Conservation (phyloP, 1,140 invertebrate genomes). For the Euura saliciscinereae region DNA sequence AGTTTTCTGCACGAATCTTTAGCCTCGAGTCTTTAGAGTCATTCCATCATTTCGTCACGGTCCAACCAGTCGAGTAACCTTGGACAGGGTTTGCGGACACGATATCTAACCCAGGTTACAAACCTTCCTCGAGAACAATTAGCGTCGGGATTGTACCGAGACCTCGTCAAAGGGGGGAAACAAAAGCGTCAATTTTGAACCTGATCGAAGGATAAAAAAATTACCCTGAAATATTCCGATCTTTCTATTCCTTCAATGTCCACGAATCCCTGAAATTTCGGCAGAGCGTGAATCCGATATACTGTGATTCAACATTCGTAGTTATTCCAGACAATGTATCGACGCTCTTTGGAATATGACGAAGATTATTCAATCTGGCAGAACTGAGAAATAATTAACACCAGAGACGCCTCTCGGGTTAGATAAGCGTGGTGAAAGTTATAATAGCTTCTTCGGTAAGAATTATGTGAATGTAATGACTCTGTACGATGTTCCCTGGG, state of each 20-base stretch:
- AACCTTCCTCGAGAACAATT: neutral
- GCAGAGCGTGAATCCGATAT: no score
- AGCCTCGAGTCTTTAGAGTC: conserved; percentile 2
- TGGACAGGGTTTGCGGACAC: neutral
- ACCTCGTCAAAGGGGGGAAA: neutral
- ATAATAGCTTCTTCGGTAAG: conserved; percentile 13
- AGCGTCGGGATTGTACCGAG: neutral
- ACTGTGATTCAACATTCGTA: no score
- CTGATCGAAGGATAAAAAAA: no score
- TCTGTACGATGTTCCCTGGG: neutral
- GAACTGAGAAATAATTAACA: conserved; percentile 31
- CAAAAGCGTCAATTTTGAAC: neutral
- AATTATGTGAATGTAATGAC: neutral
- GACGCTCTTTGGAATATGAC: neutral
- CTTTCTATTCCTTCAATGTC: no score
- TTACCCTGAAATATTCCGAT: no score
- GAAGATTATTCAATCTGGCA: conserved; percentile 28
- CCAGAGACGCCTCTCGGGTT: conserved; percentile 22
- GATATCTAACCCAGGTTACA: neutral
- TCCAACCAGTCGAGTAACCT: neutral
- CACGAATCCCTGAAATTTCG: neutral
- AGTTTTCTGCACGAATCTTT: neutral
- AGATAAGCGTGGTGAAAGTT: conserved; percentile 34
- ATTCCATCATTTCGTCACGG: neutral
- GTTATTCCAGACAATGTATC: no score